A percentile compares a stretch with the other conserved stretches of the same genome.
Evolutionary conservation across 2,888 invertebrate genomes (phyloP).

Genomic region (Timandra comae): DNA sequence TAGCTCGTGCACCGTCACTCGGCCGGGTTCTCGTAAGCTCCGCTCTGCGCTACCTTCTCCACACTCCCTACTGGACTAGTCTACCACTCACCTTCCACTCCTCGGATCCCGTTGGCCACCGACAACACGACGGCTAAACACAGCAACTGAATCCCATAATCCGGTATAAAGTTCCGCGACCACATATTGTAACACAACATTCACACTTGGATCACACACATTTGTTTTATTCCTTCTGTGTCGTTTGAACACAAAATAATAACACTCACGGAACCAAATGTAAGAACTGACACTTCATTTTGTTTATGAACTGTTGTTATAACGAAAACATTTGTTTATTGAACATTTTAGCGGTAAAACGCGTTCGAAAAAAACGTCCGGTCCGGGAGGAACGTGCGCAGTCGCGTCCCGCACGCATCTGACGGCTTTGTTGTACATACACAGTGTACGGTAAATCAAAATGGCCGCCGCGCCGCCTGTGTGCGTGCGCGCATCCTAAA

Average conservation of each 20-base stretch:
- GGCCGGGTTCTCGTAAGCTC: constrained; percentile 67
- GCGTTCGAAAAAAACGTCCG: constrained; percentile 55
- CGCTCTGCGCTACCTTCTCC: constrained; percentile 10
- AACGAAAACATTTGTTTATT: constrained; percentile 54
- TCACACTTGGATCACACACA: constrained; percentile 77
- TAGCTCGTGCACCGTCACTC: constrained; percentile 34
- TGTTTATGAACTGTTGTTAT: constrained; percentile 70
- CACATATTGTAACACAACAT: constrained; percentile 80
- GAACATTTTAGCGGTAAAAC: constrained; percentile 75
- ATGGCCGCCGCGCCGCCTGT: constrained; percentile 62
- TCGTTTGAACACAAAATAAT: constrained; percentile 61
- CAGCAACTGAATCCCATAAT: constrained; percentile 80
- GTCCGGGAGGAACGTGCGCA: constrained; percentile 70
- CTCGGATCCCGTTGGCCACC: constrained; percentile 64
- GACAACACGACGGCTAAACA: constrained; percentile 62
- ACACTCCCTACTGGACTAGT: constrained; percentile 32
- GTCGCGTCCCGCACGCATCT: constrained; percentile 76
- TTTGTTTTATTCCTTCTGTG: constrained; percentile 72
- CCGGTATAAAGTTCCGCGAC: constrained; percentile 81
- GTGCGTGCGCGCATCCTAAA: constrained; percentile 64
- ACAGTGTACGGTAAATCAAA: constrained; percentile 74
- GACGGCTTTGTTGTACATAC: constrained; percentile 77
- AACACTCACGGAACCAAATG: constrained; percentile 75
- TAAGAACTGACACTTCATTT: constrained; percentile 75
- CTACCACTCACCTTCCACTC: constrained; percentile 77